Base-by-base conservation (phyloP, 1,140 invertebrate genomes). In the Thalassaphorura encarpata region DNA sequence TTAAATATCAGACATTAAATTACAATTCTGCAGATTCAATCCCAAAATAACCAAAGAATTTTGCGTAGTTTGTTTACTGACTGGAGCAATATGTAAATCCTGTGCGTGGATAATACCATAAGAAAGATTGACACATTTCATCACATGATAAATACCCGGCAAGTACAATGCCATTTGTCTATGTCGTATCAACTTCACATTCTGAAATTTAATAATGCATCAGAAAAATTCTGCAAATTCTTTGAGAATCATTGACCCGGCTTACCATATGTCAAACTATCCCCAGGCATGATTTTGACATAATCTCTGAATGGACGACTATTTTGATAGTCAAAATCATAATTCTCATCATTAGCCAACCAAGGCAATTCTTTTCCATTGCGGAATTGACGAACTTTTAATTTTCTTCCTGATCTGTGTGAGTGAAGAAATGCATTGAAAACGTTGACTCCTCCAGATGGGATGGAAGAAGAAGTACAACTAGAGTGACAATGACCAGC, bases 241-340 rank as follows among this genome's bases (percentile, higher is more conserved):
- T 42, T 6, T 6, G 5, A 18, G 5, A 11, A 42, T n/a, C n/a
- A n/a, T n/a, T n/a, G n/a, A n/a, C n/a, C n/a, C n/a, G n/a, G 26
- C 26, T 24, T 13, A 47, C 19, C 8, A 8, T 18, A 11, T 23
- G 52, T 27, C 23, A 55, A 13, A 6, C 48, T 42, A 23, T 55
- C 53, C 15, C 53, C 53, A 26, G 53, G 53, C 19, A 55, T 11
- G 18, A 55, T 4, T 16, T 42, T 26, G 19, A 77, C 77, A 15
- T 78, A 77, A 57, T 74, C 71, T 57, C 75, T 74, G 23, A 83
- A 68, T 64, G 72, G 75, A 61, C 80, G 69, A 69, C 81, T 82
- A 62, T 82, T 80, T 66, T 83, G 80, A 74, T 83, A 83, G 66
- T 76, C 77, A 15, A 80, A 76, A 69, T 83, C 78, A 64, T 82